Evolutionary conservation across 2,797 vertebrate genomes (phyloP).

Genomic region (Fundulus diaphanus): DNA sequence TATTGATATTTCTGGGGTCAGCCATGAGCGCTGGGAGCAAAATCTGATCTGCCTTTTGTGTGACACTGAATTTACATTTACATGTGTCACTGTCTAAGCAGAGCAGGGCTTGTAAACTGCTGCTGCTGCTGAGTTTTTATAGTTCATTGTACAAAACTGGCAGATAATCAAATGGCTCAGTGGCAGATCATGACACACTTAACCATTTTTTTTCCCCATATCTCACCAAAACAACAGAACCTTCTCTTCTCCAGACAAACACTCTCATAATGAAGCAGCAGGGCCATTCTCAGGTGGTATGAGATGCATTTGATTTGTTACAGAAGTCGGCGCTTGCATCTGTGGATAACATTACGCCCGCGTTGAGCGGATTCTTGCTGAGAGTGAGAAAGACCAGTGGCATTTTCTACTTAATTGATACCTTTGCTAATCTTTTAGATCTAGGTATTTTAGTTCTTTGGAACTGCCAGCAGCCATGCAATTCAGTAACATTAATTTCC

Average conservation of each 20-base stretch:
- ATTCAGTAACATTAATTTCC: neutral
- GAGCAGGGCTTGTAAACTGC: conserved; percentile 7
- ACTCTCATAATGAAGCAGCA: neutral
- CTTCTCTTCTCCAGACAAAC: neutral
- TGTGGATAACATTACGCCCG: neutral
- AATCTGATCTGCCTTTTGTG: conserved; percentile 10
- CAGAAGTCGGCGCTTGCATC: neutral
- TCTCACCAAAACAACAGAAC: neutral
- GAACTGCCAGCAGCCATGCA: neutral
- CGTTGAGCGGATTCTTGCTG: neutral
- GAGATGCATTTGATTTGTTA: neutral
- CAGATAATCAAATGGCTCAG: neutral
- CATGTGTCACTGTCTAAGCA: conserved; percentile 18
- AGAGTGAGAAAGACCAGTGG: too few species aligned
- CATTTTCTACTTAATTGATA: too few species aligned
- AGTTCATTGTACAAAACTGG: neutral
- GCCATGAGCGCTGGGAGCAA: conserved; percentile 13
- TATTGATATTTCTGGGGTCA: conserved; percentile 40
- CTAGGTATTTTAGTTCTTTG: too few species aligned
- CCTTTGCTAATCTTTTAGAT: neutral
- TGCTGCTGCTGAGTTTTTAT: neutral
- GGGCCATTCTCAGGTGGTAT: neutral
- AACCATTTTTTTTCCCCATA: neutral
- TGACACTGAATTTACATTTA: conserved; percentile 25
- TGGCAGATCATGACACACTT: neutral